Evolutionary conservation across 2,888 invertebrate genomes (phyloP), one percentile per base, ranked within the genome.

Genomic region (Linhomoeus sp.): DNA sequence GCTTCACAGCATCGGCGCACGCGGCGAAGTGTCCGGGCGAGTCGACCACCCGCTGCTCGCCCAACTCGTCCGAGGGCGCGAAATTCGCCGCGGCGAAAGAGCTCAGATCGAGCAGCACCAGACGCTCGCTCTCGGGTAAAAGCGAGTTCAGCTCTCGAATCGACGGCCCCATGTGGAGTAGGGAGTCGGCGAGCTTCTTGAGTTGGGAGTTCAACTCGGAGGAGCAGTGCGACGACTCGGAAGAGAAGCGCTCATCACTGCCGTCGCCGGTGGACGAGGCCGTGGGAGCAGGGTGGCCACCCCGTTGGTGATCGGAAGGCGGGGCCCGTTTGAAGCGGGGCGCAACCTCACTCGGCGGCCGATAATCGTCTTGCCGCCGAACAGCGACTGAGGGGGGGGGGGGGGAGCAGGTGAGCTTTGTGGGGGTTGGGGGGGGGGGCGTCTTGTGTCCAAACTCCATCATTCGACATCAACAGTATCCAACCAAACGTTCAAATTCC

Each of bases 251-350:
- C 26, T 14, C 26, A 5, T 22, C 26, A 5, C 19, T 14, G 20
- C 39, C 39, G 12, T 45, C n/a, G n/a, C 48, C 45, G 36, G 45
- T 29, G 15, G 2, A 3, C 37, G 45, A 22, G 9, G 2, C n/a
- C n/a, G 12, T 17, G 33, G 47, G 9, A 22, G 3, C 45, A 45
- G 37, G 2, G 41, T 41, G 20, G 41, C 3, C 2, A 48, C 41
- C 33, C 45, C 29, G 19, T 41, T 17, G 29, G 45, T 45, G 9
- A 41, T 48, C 48, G 45, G 41, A 17, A 45, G n/a, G n/a, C n/a
- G n/a, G n/a, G n/a, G n/a, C n/a, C n/a, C n/a, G n/a, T n/a, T n/a
- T n/a, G n/a, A n/a, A n/a, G n/a, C n/a, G n/a, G n/a, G 33, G 15
- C 40, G 19, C 12, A 20, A 7, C 5, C 7, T 5, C 40, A 40